Evolutionary conservation across 2,888 invertebrate species (phyloP).

Genomic region (Pandemis heparana): DNA sequence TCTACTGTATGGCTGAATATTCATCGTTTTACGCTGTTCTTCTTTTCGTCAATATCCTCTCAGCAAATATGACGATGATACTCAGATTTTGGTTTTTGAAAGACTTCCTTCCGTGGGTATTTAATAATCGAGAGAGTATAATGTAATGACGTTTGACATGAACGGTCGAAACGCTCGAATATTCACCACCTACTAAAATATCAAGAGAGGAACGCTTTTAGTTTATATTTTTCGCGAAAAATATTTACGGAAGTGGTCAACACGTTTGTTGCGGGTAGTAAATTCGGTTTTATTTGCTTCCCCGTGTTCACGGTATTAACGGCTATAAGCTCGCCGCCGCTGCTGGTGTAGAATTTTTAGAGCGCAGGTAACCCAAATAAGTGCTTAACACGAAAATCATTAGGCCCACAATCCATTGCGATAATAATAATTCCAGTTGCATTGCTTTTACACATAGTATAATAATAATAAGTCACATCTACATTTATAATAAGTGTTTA

Average conservation of each 20-base stretch:
- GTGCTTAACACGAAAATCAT: constrained; percentile 7
- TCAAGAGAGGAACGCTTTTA: background rate
- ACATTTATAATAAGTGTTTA: too few relatives aligned
- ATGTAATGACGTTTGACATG: too few relatives aligned
- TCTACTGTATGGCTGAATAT: background rate
- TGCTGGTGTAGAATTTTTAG: constrained; percentile 18
- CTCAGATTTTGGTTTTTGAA: too few relatives aligned
- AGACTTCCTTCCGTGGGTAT: too few relatives aligned
- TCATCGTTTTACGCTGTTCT: too few relatives aligned
- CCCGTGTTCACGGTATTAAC: constrained; percentile 23
- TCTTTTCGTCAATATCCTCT: too few relatives aligned
- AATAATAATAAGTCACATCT: too few relatives aligned
- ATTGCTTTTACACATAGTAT: background rate
- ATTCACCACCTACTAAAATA: background rate
- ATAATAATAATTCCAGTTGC: constrained; percentile 7
- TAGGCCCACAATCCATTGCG: constrained; percentile 31
- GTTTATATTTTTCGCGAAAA: constrained; percentile 9
- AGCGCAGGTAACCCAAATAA: constrained; percentile 15
- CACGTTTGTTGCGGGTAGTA: constrained; percentile 35
- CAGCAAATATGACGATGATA: too few relatives aligned
- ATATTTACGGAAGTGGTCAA: constrained; percentile 26
- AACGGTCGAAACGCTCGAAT: too few relatives aligned
- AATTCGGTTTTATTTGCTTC: constrained; percentile 29
- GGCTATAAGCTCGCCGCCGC: constrained; percentile 7
- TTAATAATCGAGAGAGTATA: too few relatives aligned